These are phyloP conservation scores for Incurvaria masculella DNA, from an alignment of 2,888 invertebrate species.

Conservation along the genomic window DNA sequence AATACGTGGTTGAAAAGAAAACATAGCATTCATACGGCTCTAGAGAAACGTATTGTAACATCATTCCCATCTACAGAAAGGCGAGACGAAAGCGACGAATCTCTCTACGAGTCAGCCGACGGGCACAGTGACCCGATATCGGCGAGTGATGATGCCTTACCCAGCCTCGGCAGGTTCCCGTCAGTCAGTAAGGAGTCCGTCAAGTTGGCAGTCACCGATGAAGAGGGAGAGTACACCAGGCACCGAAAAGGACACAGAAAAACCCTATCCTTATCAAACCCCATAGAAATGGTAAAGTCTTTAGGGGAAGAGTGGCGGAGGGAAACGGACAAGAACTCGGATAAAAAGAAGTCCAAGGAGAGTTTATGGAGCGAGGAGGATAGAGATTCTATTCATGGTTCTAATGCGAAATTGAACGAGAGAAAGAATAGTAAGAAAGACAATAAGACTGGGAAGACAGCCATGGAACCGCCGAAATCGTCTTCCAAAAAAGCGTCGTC, in stretches of 20 bases:
- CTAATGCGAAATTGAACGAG: slow-evolving; percentile 35
- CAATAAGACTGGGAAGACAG: slow-evolving; percentile 37
- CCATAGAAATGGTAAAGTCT: slow-evolving; percentile 44
- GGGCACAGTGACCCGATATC: slow-evolving; percentile 47
- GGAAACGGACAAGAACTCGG: slow-evolving; percentile 37
- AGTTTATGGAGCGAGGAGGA: slow-evolving; percentile 52
- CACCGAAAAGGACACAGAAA: slow-evolving; percentile 44
- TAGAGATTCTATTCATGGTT: slow-evolving; percentile 41
- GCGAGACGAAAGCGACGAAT: slow-evolving; percentile 50
- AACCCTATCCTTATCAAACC: slow-evolving; percentile 49
- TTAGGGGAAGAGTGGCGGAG: slow-evolving; percentile 49
- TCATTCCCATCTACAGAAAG: slow-evolving; percentile 29
- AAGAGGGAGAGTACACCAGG: slow-evolving; percentile 35
- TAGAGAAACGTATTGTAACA: neutral
- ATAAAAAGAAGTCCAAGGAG: slow-evolving; percentile 46
- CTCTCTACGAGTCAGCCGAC: slow-evolving; percentile 48
- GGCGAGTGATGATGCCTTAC: slow-evolving; percentile 42
- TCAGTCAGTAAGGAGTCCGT: slow-evolving; percentile 49
- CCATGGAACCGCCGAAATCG: slow-evolving; percentile 37
- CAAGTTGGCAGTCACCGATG: slow-evolving; percentile 45
- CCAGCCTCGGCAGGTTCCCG: slow-evolving; percentile 38
- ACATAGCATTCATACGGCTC: no score
- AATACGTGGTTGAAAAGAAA: no score
- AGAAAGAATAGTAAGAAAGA: slow-evolving; percentile 45
- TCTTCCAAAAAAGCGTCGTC: slow-evolving; percentile 41